Evolutionary conservation across 2,113 vertebrate species (phyloP).

Genomic region (Osmerus eperlanus): DNA sequence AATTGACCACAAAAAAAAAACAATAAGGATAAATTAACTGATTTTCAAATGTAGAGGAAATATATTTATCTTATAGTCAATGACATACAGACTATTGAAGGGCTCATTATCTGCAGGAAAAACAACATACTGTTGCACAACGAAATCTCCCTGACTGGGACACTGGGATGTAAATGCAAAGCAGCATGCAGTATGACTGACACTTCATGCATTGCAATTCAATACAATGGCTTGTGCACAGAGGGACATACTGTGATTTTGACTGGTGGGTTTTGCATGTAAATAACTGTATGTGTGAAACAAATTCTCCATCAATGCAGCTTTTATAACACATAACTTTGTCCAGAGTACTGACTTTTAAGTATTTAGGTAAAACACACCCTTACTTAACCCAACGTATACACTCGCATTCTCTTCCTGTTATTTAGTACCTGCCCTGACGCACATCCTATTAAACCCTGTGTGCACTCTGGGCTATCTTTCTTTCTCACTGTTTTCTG

Average conservation of each 20-base stretch:
- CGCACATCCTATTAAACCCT: slow-evolving; percentile 74
- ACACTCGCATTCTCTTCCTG: slow-evolving; percentile 73
- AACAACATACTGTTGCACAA: slow-evolving; percentile 68
- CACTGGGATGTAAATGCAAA: slow-evolving; percentile 37
- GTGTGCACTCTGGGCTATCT: slow-evolving; percentile 52
- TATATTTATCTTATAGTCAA: slow-evolving; percentile 33
- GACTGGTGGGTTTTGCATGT: background rate
- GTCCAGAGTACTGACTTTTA: slow-evolving; percentile 30
- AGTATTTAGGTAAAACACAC: slow-evolving; percentile 64
- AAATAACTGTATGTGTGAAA: background rate
- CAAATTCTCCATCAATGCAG: too few relatives aligned
- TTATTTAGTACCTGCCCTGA: slow-evolving; percentile 78
- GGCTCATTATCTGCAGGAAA: slow-evolving; percentile 68
- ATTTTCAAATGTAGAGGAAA: slow-evolving; percentile 31
- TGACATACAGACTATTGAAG: slow-evolving; percentile 50
- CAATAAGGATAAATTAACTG: too few relatives aligned
- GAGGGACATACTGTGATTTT: background rate
- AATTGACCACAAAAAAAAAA: too few relatives aligned
- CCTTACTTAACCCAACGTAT: slow-evolving; percentile 65
- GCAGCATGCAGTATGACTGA: too few relatives aligned
- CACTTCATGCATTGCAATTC: background rate
- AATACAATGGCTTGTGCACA: background rate
- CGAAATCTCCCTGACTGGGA: slow-evolving; percentile 63
- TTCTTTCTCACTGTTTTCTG: background rate
- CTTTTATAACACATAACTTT: background rate